Base-by-base conservation (phyloP, 2,888 invertebrate species). In the Troilus luridus region DNA sequence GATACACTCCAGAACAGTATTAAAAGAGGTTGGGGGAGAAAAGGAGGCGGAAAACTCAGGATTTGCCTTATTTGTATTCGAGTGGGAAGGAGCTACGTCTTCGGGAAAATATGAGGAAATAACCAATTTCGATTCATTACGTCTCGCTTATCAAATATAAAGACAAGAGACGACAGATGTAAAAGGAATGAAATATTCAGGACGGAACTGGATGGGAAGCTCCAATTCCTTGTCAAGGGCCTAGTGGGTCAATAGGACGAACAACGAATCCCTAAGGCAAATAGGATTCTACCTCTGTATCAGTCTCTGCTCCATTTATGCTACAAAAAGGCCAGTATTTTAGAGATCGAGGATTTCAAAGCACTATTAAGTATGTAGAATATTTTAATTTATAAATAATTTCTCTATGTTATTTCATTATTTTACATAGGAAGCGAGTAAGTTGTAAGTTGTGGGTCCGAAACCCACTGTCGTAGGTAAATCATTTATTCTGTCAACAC, bases 51-150 rank as follows among this genome's bases (percentile, higher is more conserved):
- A n/a, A 85, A 21, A 85, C 56, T 58, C 54, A n/a, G 85, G 85
- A 85, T 85, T 85, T 56, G n/a, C 56, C 85, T 85, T 54, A 85
- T 85, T 85, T 56, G 85, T 85, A 85, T 85, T 85, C 85, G 0
- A 3, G 54, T 10, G n/a, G 56, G n/a, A n/a, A 85, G 85, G 6
- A 85, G 85, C 17, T 21, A 56, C 17, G 56, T 56, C 85, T 85
- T 85, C 21, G 10, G 81, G 81, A 14, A 81, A 67, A 56, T 21
- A 56, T 54, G 85, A 58, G 54, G 56, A 58, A 85, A 85, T 85
- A 27, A 64, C 89, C 89, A 89, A 89, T 89, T 89, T 89, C 64
- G 67, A 89, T 89, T 89, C 89, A 89, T 89, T 89, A 89, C 89
- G 60, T 89, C 64, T 41, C 60, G 89, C 41, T 89, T 89, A 89